Conservation (phyloP, 2,888 invertebrate genomes). For the Polyommatus icarus region DNA sequence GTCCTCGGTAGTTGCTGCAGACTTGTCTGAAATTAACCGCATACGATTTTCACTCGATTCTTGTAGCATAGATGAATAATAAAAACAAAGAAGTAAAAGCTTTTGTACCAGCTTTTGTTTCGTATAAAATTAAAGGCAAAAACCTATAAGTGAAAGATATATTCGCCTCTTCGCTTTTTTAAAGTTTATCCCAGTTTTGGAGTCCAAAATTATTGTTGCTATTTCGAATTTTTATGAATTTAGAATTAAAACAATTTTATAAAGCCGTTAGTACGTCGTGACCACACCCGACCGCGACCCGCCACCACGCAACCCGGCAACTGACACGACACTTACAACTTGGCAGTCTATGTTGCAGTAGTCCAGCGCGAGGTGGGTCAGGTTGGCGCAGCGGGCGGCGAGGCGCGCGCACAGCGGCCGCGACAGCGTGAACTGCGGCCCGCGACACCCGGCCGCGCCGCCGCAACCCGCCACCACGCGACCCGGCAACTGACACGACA, state of each 20-base stretch:
- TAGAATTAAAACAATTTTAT: too few relatives aligned
- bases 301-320: constrained; percentile 17
- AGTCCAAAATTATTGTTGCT: too few relatives aligned
- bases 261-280: too few relatives aligned
- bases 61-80: too few relatives aligned
- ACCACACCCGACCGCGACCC: too few relatives aligned
- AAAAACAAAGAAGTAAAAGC: too few relatives aligned
- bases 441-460: constrained; percentile 44
- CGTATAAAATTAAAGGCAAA: too few relatives aligned
- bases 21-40: constrained; percentile 72
- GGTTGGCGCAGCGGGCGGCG: constrained; percentile 55
- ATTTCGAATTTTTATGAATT: too few relatives aligned
- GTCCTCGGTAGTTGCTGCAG: constrained; percentile 83
- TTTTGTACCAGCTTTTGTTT: too few relatives aligned
- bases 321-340: constrained; percentile 54
- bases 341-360: constrained; percentile 75
- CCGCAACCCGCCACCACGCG: constrained; percentile 31
- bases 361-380: constrained; percentile 70
- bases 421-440: constrained; percentile 58
- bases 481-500: constrained; percentile 35
- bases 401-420: constrained; percentile 54
- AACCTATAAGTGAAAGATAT: too few relatives aligned
- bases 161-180: too few relatives aligned
- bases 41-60: not conserved
- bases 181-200: too few relatives aligned